Evolutionary conservation across 2,113 vertebrate genomes (phyloP).

Genomic region (Synchiropus splendidus): DNA sequence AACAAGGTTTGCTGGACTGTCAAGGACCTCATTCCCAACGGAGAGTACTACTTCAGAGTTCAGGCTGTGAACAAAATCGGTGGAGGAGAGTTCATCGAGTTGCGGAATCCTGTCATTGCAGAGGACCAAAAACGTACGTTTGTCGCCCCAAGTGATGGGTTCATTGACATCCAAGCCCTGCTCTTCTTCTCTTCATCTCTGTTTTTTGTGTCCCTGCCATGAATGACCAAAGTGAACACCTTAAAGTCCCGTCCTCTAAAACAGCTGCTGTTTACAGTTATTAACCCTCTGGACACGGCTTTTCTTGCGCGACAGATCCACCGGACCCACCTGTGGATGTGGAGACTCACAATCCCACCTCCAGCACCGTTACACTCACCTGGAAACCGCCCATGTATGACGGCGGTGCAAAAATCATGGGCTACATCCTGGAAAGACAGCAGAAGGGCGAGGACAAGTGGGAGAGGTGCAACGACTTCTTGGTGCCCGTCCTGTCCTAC

Average conservation of each 20-base stretch:
- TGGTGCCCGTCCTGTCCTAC: slow-evolving; percentile 87
- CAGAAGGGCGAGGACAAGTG: slow-evolving; percentile 83
- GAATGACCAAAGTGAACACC: too few species aligned
- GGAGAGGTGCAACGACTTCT: slow-evolving; percentile 89
- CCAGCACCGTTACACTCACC: slow-evolving; percentile 84
- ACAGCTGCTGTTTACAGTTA: too few species aligned
- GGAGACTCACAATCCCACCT: slow-evolving; percentile 84
- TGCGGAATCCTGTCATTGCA: slow-evolving; percentile 89
- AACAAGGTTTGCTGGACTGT: slow-evolving; percentile 89
- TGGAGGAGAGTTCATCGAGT: slow-evolving; percentile 89
- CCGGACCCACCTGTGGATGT: slow-evolving; percentile 92
- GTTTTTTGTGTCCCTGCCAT: too few species aligned
- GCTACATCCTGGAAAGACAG: slow-evolving; percentile 89
- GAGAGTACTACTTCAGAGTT: slow-evolving; percentile 96
- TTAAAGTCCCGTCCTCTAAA: too few species aligned
- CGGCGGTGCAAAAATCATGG: slow-evolving; percentile 93
- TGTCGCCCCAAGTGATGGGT: too few species aligned
- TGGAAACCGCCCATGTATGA: slow-evolving; percentile 97
- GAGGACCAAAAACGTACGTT: slow-evolving; percentile 91
- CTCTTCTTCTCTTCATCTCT: too few species aligned
- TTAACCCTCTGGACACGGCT: too few species aligned
- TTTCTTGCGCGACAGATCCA: slow-evolving; percentile 60
- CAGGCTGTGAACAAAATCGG: slow-evolving; percentile 96
- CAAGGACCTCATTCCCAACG: slow-evolving; percentile 90
- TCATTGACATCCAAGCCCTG: too few species aligned